Evolutionary conservation across 2,797 vertebrate species (phyloP), one percentile per base, ranked within the genome.

Genomic region (Ciconia nigra): DNA sequence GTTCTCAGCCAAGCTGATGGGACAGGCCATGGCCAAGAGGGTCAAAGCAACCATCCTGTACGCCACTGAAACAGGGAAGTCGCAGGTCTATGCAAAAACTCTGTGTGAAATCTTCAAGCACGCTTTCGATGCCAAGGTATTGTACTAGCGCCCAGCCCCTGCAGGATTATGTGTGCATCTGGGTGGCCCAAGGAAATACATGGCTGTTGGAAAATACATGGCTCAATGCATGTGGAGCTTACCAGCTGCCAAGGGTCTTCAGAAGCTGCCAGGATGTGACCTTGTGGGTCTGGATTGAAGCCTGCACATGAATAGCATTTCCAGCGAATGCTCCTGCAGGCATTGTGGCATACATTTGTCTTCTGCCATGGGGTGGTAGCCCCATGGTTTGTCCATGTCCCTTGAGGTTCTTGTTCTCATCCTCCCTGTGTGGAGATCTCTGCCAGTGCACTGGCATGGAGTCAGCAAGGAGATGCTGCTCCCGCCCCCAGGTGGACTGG

Each of bases 81-180:
- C 99, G 0, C 99, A 99, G 93, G 99, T 99, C 97, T 99, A 99
- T 29, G 99, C 99, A 97, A 99, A 99, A 98, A 99, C 99, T 19
- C 98, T 99, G 19, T 99, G 99, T 77, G 99, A 99, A 98, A 99
- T 99, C 98, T 99, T 99, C 99, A 99, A 99, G 96, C 99, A 99
- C 1, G 99, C 99, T 13, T 99, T 99, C 1, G 99, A 99, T 26
- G 99, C 99, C 77, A 99, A 99, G 99, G 99, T 99, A 98, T 25
- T 1, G 44, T 3, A 2, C 20, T 13, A 25, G 59, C 47, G 57
- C 54, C 49, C 15, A 15, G 21, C 16, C 24, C 26, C 39, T 2
- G 10, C 1, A 6, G 24, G 12, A 0, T 1, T 4, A 0, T 1
- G 5, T 13, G 16, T 1, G 2, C 2, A 3, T 15, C 3, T 4